These are phyloP conservation scores for Cotesia vestalis DNA, from an alignment of 1,140 invertebrate species.

Conservation along the genomic window DNA sequence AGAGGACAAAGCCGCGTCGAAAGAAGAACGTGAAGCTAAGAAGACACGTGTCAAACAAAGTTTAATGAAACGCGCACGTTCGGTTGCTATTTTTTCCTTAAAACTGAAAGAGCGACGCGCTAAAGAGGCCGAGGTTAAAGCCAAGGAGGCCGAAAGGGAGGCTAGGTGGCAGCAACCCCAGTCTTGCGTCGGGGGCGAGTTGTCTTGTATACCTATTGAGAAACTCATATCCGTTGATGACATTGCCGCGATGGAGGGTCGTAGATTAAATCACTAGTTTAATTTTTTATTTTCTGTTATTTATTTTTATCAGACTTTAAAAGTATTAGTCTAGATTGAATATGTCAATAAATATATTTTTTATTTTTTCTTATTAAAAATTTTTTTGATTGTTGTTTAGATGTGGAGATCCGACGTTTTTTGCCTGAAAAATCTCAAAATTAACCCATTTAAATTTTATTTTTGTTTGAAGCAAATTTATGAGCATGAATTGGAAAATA, in stretches of 20 bases:
- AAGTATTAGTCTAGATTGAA: too few species aligned
- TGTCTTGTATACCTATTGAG: constrained; percentile 83
- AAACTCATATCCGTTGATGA: constrained; percentile 69
- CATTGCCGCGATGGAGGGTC: constrained; percentile 63
- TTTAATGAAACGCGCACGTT: constrained; percentile 81
- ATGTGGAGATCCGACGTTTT: too few species aligned
- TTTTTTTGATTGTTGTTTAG: too few species aligned
- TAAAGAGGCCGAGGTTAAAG: constrained; percentile 74
- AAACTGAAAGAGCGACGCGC: constrained; percentile 80
- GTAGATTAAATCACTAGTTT: constrained; percentile 62
- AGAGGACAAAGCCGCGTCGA: constrained; percentile 58
- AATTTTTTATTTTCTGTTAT: not conserved
- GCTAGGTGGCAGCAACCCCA: constrained; percentile 69
- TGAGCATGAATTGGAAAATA: too few species aligned
- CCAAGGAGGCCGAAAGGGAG: constrained; percentile 61
- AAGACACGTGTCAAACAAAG: constrained; percentile 77
- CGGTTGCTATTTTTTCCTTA: constrained; percentile 83
- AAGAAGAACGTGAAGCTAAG: constrained; percentile 72
- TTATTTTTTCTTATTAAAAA: too few species aligned
- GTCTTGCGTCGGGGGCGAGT: constrained; percentile 77
- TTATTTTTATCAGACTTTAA: too few species aligned
- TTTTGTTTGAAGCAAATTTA: too few species aligned
- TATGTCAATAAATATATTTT: too few species aligned
- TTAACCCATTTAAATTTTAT: too few species aligned
- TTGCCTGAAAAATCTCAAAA: too few species aligned